Evolutionary conservation across 64 coral and sea anemone genomes (phyloP), one percentile per base, ranked within the genome.

Genomic region (Trachythela sp.): DNA sequence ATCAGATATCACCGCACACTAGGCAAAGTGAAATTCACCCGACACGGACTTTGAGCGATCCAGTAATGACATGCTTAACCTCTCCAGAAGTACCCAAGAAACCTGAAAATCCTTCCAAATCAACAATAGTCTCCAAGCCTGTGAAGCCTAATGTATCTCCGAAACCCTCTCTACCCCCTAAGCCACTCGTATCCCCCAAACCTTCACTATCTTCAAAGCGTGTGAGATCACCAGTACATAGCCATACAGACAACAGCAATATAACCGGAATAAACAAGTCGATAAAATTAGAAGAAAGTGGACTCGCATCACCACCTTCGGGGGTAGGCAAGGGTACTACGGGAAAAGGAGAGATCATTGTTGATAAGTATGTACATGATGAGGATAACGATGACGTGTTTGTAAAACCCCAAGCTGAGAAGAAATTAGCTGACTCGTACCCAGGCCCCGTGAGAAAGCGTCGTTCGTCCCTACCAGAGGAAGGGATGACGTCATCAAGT

Each of bases 101-200:
- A 35, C 75, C 30, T 68, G 6, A 31, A 68, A 22, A 68, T 68
- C 59, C 32, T 2, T 80, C 75, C 3, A 80, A 2, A 35, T 80
- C 75, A 80, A 30, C 75, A 18, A 29, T 9, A 34, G 31, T 17
- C 9, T 29, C 75, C 35, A 39, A 80, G 9, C 37, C 75, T 4
- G 30, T 39, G 71, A 80, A 80, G 75, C 75, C 75, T 1, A 0
- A 9, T 80, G 75, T 80, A 35, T 38, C 75, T 37, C 75, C 75
- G 17, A 80, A 80, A 80, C 30, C 75, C 75, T 80, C 17, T 37
- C 27, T 80, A 29, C 30, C 75, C 75, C 2, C 75, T 0, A 80
- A 80, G 37, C 75, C 75, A 80, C 75, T 80, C 2, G 75, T 80
- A 36, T 36, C 75, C 30, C 75, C 75, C 33, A 80, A 64, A 64